Percentiles rank a stretch among this genome's conserved stretches.
These are phyloP conservation scores for Benthosema pterotum DNA, from an alignment of 2,797 vertebrate genomes.

Conservation along the genomic window DNA sequence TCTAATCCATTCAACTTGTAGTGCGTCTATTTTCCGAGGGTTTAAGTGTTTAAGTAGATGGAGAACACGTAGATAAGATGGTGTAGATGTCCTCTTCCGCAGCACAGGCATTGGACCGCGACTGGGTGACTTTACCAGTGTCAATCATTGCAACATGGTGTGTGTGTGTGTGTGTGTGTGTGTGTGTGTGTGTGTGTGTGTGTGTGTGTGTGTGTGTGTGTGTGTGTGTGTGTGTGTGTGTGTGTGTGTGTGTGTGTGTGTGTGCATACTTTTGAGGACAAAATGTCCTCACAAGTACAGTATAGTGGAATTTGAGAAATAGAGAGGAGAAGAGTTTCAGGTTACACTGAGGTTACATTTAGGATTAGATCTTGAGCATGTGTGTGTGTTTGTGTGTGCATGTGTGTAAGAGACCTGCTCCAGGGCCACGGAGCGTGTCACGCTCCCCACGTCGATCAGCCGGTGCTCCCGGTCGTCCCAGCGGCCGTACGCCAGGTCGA, in stretches of 20 bases:
- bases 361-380: not conserved
- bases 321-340: too few relatives aligned
- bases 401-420: slow-evolving; percentile 53
- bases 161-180: slow-evolving; percentile 61
- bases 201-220: slow-evolving; percentile 36
- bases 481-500: slow-evolving; percentile 94
- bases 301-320: too few relatives aligned
- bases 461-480: slow-evolving; percentile 94
- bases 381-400: slow-evolving; percentile 10
- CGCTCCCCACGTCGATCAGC: slow-evolving; percentile 92
- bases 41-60: too few relatives aligned
- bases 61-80: not conserved
- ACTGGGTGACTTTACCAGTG: slow-evolving; percentile 80
- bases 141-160: slow-evolving; percentile 81
- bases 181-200: slow-evolving; percentile 70
- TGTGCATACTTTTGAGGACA: not conserved
- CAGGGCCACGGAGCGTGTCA: slow-evolving; percentile 74
- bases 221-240: slow-evolving; percentile 73
- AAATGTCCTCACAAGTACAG: too few relatives aligned
- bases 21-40: too few relatives aligned
- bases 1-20: too few relatives aligned
- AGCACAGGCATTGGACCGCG: slow-evolving; percentile 29
- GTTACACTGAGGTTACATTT: too few relatives aligned
- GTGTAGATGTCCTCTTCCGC: slow-evolving; percentile 13
- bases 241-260: slow-evolving; percentile 57